Percentiles rank a stretch among this genome's conserved stretches.
These are phyloP conservation scores for Bubo scandiacus DNA, from an alignment of 2,113 vertebrate genomes.

Conservation along the genomic window DNA sequence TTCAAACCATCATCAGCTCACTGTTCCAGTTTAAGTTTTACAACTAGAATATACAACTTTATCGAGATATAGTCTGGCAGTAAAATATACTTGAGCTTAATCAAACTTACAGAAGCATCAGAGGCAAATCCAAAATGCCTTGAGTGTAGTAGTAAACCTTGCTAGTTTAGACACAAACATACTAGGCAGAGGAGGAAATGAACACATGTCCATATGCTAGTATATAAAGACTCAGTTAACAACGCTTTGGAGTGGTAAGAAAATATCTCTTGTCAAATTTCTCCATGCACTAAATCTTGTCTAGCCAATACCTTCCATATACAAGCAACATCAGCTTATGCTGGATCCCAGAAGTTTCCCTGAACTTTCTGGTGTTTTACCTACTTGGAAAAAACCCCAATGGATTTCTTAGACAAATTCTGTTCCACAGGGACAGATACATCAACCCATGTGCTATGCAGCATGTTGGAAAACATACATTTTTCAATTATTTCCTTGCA, in stretches of 20 bases:
- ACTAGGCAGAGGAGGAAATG: background rate
- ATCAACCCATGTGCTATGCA: fast-evolving
- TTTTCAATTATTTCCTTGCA: background rate
- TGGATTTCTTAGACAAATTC: background rate
- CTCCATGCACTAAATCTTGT: background rate
- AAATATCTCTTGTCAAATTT: background rate
- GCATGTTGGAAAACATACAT: background rate
- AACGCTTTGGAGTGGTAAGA: background rate
- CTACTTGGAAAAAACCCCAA: background rate
- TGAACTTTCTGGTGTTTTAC: background rate
- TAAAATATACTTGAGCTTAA: background rate
- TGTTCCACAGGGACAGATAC: background rate
- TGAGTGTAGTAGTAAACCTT: background rate
- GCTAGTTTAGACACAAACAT: background rate
- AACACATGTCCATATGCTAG: background rate
- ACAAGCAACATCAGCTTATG: background rate
- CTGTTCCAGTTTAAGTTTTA: background rate
- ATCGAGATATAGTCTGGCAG: background rate
- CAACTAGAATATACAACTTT: background rate
- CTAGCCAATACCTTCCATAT: background rate
- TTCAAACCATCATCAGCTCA: background rate
- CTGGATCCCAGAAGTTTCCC: background rate
- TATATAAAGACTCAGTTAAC: background rate
- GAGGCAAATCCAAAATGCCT: background rate
- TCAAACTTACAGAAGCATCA: background rate